phyloP scores from a whole-genome alignment of 2,797 vertebrate genomes.

The Helarctos malayanus region DNA sequence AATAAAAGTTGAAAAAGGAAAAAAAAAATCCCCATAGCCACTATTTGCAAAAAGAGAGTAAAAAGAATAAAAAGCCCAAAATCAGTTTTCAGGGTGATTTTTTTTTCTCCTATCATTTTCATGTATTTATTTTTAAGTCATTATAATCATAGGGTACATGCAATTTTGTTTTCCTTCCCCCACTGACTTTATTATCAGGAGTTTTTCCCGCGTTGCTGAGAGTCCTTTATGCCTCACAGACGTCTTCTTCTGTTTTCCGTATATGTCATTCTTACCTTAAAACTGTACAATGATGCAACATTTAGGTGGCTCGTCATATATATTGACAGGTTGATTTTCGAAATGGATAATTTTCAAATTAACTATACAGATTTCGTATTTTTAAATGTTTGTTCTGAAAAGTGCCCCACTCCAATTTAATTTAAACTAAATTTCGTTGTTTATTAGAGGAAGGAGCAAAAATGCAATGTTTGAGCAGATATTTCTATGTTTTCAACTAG shows the following conservation, averaged over 20 bases:
- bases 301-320: not conserved
- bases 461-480: not conserved
- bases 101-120: not conserved
- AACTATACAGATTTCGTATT: not conserved
- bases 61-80: not conserved
- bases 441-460: not conserved
- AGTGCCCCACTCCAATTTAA: not conserved
- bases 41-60: not conserved
- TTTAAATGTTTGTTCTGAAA: not conserved
- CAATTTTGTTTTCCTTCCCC: not conserved
- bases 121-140: not conserved
- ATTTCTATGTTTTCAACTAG: not conserved
- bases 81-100: not conserved
- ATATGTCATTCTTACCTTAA: not conserved
- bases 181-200: not conserved
- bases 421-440: conserved; percentile 22
- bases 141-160: not conserved
- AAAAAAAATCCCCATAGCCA: not conserved
- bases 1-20: not conserved
- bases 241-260: not conserved
- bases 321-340: not conserved
- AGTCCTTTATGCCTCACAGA: not conserved
- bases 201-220: not conserved
- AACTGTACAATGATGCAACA: not conserved
- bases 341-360: conserved; percentile 12